Conservation (phyloP, 2,113 vertebrate species). For the Glareola pratincola region DNA sequence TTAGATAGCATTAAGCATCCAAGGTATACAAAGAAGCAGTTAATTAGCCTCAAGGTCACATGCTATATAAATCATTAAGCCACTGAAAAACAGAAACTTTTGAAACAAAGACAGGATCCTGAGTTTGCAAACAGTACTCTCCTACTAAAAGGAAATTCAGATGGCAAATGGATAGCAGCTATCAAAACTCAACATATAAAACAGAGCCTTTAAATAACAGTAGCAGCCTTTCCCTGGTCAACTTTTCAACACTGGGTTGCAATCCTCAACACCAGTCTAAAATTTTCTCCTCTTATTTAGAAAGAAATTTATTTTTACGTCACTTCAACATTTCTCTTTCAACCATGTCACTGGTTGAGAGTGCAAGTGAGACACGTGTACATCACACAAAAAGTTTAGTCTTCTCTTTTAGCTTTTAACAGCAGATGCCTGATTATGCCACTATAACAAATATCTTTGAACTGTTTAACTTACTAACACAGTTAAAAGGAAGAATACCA, state of each 20-base stretch:
- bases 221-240: background rate
- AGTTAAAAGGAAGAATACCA: slow-evolving; percentile 68
- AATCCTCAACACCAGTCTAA: background rate
- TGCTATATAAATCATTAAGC: background rate
- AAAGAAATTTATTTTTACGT: slow-evolving; percentile 53
- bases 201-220: background rate
- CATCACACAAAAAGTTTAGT: slow-evolving; percentile 39
- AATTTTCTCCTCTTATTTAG: slow-evolving; percentile 39
- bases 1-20: background rate
- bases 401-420: slow-evolving; percentile 61
- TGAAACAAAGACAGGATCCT: background rate
- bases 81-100: background rate
- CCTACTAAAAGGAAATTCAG: background rate
- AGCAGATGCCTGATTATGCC: slow-evolving; percentile 56
- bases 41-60: background rate
- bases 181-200: background rate
- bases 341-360: slow-evolving; percentile 25
- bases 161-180: background rate
- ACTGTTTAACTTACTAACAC: slow-evolving; percentile 71
- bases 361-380: slow-evolving; percentile 22
- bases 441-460: slow-evolving; percentile 67
- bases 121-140: background rate
- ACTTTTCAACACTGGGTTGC: background rate
- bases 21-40: background rate
- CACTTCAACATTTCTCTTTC: slow-evolving; percentile 59